These are phyloP conservation scores for Andrena minutula DNA, from an alignment of 2,888 invertebrate genomes.

Conservation along the genomic window DNA sequence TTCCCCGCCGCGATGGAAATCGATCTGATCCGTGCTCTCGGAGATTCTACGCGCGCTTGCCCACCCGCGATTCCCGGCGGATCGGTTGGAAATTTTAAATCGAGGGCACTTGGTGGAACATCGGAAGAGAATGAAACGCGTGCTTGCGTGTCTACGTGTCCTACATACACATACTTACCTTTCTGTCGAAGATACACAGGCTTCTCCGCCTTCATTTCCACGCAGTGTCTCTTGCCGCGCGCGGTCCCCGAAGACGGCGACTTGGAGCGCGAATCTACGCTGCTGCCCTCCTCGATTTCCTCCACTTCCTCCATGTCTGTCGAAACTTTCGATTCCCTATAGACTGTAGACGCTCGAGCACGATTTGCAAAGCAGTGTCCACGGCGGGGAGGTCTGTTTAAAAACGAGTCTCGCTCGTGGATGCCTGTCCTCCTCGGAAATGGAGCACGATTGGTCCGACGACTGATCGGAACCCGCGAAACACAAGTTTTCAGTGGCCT, in stretches of 20 bases:
- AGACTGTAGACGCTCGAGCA: background rate
- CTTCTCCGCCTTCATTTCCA: conserved; percentile 76
- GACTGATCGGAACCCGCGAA: background rate
- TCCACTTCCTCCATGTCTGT: conserved; percentile 54
- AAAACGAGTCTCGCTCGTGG: no score
- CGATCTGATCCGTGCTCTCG: conserved; percentile 50
- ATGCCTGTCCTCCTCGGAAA: no score
- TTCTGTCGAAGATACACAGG: conserved; percentile 79
- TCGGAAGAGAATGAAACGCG: no score
- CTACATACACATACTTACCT: conserved; percentile 67
- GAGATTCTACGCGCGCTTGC: conserved; percentile 15
- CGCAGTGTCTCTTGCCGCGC: conserved; percentile 61
- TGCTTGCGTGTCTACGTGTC: background rate
- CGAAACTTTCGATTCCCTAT: background rate
- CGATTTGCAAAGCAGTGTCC: background rate
- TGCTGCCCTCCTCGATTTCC: conserved; percentile 38
- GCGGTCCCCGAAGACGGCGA: conserved; percentile 20
- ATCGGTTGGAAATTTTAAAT: background rate
- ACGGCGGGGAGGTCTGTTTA: background rate
- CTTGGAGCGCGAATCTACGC: conserved; percentile 14
- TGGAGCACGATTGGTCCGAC: background rate
- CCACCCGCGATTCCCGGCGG: conserved; percentile 3
- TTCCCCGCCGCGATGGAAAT: conserved; percentile 42
- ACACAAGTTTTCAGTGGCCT: background rate
- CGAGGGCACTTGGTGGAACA: no score